These are phyloP conservation scores for Mixornis gularis DNA, from an alignment of 2,113 vertebrate species.

Conservation along the genomic window DNA sequence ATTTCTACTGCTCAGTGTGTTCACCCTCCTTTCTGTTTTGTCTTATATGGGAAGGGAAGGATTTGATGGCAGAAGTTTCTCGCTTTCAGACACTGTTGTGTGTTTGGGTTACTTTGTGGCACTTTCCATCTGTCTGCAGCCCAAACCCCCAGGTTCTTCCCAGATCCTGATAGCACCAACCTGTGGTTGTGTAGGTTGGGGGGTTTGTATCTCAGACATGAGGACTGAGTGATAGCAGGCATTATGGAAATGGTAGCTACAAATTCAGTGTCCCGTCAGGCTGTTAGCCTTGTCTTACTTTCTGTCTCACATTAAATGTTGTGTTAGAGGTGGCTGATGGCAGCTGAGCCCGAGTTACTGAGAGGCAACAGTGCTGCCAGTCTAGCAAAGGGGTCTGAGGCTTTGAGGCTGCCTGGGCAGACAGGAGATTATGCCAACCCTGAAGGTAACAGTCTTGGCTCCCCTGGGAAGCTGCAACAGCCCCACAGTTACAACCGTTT, in stretches of 20 bases:
- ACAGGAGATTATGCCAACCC: rapidly evolving
- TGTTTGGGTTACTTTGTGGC: not conserved
- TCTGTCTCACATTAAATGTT: not conserved
- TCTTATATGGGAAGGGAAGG: not conserved
- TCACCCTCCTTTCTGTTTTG: not conserved
- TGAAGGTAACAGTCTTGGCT: not conserved
- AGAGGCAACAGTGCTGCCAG: not conserved
- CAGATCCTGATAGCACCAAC: not conserved
- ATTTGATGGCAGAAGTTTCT: not conserved
- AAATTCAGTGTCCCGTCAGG: not conserved
- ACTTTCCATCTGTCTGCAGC: not conserved
- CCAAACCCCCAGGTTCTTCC: rapidly evolving
- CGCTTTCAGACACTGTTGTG: not conserved
- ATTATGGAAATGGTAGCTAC: not conserved
- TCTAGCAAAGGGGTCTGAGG: not conserved
- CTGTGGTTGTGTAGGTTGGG: not conserved
- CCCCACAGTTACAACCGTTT: not conserved
- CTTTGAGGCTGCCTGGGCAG: not conserved
- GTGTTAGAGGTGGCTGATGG: not conserved
- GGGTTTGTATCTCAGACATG: not conserved
- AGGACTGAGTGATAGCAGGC: not conserved
- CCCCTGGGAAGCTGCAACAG: not conserved
- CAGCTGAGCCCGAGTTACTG: not conserved
- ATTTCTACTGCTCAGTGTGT: not conserved
- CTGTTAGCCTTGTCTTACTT: not conserved